phyloP scores from a whole-genome alignment of 2,888 invertebrate genomes.

The Drepana falcataria region DNA sequence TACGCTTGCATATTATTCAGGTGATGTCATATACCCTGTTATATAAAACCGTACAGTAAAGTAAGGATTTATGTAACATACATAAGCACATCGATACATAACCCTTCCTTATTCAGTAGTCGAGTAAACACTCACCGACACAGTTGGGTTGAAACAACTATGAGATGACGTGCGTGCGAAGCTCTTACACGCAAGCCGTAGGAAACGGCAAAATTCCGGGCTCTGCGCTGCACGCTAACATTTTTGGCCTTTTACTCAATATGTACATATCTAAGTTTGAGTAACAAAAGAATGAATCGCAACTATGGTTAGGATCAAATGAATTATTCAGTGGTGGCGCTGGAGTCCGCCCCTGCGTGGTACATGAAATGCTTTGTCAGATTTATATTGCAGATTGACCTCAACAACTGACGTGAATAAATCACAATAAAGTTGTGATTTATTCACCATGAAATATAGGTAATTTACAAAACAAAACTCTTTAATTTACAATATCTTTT shows the following conservation, averaged over 20 bases:
- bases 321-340: slow-evolving; percentile 45
- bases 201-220: neutral
- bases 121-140: slow-evolving; percentile 11
- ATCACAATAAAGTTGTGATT: slow-evolving; percentile 6
- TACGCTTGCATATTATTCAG: too few species aligned
- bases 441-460: too few species aligned
- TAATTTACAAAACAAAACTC: too few species aligned
- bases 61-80: too few species aligned
- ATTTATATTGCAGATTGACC: slow-evolving; percentile 42
- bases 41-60: too few species aligned
- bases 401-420: slow-evolving; percentile 19
- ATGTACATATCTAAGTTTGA: slow-evolving; percentile 20
- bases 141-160: neutral
- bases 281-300: slow-evolving; percentile 48
- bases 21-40: too few species aligned
- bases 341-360: slow-evolving; percentile 22
- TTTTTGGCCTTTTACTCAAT: slow-evolving; percentile 1
- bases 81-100: too few species aligned
- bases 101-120: too few species aligned
- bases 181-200: neutral
- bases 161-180: neutral
- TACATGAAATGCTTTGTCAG: slow-evolving; percentile 36
- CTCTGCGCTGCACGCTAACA: neutral
- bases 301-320: slow-evolving; percentile 40
- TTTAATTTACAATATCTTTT: too few species aligned